Base-by-base conservation (phyloP, 2,113 vertebrate genomes). In the Onychorhynchus coronatus region DNA sequence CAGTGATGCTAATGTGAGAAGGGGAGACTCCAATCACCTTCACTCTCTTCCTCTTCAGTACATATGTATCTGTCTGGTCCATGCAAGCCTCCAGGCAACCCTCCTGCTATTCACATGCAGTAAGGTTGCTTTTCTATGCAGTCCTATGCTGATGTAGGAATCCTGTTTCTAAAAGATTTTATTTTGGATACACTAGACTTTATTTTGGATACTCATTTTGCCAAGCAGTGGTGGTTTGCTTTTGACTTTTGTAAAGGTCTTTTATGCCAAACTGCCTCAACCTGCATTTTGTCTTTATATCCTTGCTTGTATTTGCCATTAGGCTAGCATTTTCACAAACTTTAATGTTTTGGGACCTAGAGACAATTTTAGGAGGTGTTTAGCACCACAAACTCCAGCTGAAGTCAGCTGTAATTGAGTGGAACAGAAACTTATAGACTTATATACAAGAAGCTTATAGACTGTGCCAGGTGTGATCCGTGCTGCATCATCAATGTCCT, bases 1-100 rank as follows among this genome's bases (percentile, higher is more conserved):
- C 5, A 41, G 62, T 0, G 1, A 19, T 25, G 31, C 5, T 25
- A 12, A 35, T 6, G 42, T 0, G 0, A 81, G 50, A 33, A 81
- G 24, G 3, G 21, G 62, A 75, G 67, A 62, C 18, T 42, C 53
- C 49, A 82, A 3, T 8, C 41, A 76, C 53, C 28, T 56, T 53
- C 28, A 8, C 9, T 52, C 11, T 39, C 14, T 82, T 14, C 24
- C 17, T 5, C 19, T 53, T 68, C 17, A 7, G 24, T 11, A 28
- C 25, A 2, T 7, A 37, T 3, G 6, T 28, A 49, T n/a, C 55
- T 33, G 44, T 16, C 2, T 1, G 0, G 23, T 33, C 31, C 66
- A 16, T 1, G 25, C 0, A 0, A 88, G 25, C 53, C 62, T 37
- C 21, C 35, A 39, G 67, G 22, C 17, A n/a, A 4, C 44, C 11